Evolutionary conservation across 2,797 vertebrate genomes (phyloP), one percentile per base, ranked within the genome.

Genomic region (Sebastes hubbsi): DNA sequence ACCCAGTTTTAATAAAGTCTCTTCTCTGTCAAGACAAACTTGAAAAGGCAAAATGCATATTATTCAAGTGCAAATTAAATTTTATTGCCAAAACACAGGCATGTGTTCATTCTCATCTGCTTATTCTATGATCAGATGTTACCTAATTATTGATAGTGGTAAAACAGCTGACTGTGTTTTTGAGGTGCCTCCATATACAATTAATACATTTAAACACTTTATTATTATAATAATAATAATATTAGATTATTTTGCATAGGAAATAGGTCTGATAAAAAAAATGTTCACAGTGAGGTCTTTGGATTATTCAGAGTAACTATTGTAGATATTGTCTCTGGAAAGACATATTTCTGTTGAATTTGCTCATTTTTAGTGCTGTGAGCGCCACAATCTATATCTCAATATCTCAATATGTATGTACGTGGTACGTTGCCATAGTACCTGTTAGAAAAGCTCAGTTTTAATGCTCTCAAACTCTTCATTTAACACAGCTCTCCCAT

Each of bases 1-100:
- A 88, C 73, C 83, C 66, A 75, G 8, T 77, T 82, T 83, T 54
- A 13, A 29, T 2, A 32, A 64, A 75, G 13, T 42, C 60, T 49
- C 24, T 58, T 2, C 61, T 65, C 49, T 36, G 34, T 12, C 16
- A 18, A 55, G 36, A 46, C 29, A 58, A 42, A 61, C 20, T 27
- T 13, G 38, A 42, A 59, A 38, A 56, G 22, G 54, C 11, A 66
- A 49, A 49, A 65, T 46, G 9, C 16, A 65, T 46, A 20, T 46
- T 42, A 65, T 46, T 46, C 38, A 27, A 65, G 24, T 65, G 36
- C 63, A 65, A 64, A 62, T 34, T 11, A 34, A 62, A 62, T 34
- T 12, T 18, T 6, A 42, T 18, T 65, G 13, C 4, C 38, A 29
- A 27, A 38, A 27, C n/a, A 32, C 30, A 25, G 30, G 7, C 8